Evolutionary conservation across 1,140 invertebrate genomes (phyloP), one percentile per base, ranked within the genome.

Genomic region (Magallana gigas): DNA sequence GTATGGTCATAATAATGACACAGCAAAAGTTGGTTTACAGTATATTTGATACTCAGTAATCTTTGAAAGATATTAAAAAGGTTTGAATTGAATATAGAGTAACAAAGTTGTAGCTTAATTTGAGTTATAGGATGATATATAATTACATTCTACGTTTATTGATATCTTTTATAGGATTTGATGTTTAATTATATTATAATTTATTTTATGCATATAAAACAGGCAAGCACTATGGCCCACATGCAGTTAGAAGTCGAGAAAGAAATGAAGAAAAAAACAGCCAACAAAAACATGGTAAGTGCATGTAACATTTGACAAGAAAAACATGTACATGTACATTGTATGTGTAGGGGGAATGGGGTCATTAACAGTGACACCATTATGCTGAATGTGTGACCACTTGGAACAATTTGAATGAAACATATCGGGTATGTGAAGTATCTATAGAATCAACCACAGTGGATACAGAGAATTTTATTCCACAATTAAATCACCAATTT

Each of bases 211-310:
- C 36, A 48, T 48, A 48, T 5, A 48, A 48, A 48, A 48, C 88
- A 95, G 94, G 94, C 93, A 68, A 90, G 98, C 94, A 97, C 98
- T 94, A 97, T 98, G 96, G 98, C 98, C 4, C 96, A 97, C 86
- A 97, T 98, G 96, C 98, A 98, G 95, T 97, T 98, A 96, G 97
- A 98, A 95, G 97, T 98, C 81, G 97, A 98, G 92, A 96, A 97
- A 89, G 97, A 98, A 91, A 96, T 96, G 87, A 96, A 97, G 90
- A 97, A 97, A 88, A 97, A 97, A 90, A 98, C 97, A 87, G 97
- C 94, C 57, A 92, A 94, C 48, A 94, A 94, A 83, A 93, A 94
- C 87, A 94, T 94, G 85, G 94, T 95, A 92, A 92, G 91, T 88
- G 71, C 1, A 48, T 48, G 36, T 48, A 48, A 48, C 36, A 48